Conservation (phyloP, 2,888 invertebrate species). For the Vesta saturnalis region DNA sequence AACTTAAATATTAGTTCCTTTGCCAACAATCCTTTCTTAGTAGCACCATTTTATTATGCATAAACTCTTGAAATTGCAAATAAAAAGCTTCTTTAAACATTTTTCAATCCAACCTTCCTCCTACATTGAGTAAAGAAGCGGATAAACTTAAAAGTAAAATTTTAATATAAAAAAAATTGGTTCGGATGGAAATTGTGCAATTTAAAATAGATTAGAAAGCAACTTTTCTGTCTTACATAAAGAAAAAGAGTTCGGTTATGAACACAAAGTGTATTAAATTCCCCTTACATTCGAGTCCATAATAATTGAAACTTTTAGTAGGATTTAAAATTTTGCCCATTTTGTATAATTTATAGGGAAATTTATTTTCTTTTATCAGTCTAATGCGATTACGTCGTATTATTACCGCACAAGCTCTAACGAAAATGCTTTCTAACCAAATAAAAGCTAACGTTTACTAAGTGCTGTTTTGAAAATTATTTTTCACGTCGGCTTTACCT, state of each 20-base stretch:
- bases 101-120: background rate
- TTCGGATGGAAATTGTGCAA: background rate
- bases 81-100: no score
- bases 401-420: no score
- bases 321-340: background rate
- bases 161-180: background rate
- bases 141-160: background rate
- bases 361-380: background rate
- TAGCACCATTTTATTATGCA: no score
- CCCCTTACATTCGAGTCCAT: no score
- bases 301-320: background rate
- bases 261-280: conserved; percentile 1
- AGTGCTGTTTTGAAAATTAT: no score
- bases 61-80: no score
- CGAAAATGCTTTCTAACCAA: no score
- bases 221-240: no score
- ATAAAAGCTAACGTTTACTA: no score
- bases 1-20: no score
- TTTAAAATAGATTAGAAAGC: background rate
- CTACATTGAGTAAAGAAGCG: background rate
- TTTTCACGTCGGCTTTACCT: no score
- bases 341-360: background rate
- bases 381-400: background rate
- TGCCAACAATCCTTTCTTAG: no score
- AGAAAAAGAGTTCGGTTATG: background rate